Evolutionary conservation across 2,888 invertebrate genomes (phyloP), one percentile per base, ranked within the genome.

Genomic region (Dugesia japonica): DNA sequence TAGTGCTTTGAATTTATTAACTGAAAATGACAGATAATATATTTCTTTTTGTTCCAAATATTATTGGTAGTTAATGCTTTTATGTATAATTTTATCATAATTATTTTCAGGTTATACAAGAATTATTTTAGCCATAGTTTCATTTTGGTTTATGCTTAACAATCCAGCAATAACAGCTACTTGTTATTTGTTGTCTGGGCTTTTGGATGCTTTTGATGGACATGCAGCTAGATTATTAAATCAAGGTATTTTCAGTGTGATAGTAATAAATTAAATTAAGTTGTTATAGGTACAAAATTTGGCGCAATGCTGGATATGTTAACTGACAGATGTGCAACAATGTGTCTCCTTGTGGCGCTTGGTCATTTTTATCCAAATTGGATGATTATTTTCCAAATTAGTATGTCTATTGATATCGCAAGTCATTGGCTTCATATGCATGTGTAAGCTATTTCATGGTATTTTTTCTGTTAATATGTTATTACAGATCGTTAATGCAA

Each of bases 341-440:
- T 94, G 87, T 91, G 94, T 81, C 88, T 99, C 28, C 88, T 94
- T 84, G 91, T 92, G 81, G 90, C 91, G 0, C 87, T 99, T 77
- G 90, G 91, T 76, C 89, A 90, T 80, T 94, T 99, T 85, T 99
- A 98, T 86, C 97, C 97, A 0, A 86, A 88, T 15, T 93, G 91
- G 83, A 91, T 91, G 86, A 92, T 99, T 86, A 89, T 91, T 87
- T 92, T 98, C 84, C 92, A 97, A 86, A 85, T 97, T 76, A 92
- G 91, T 76, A 92, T 94, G 88, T 89, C 89, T 33, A 90, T 98
- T 79, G 98, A 99, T 84, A 91, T 99, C 78, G 90, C 92, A 71
- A 94, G 95, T 82, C 98, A 99, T 84, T 99, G 98, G 98, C 89
- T 99, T 76, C 97, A 92, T 83, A 87, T 95, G 79, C 95, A 98